Percentiles rank a stretch among this genome's conserved stretches.
Evolutionary conservation across 2,888 invertebrate species (phyloP).

Genomic region (Conchocele bisecta): DNA sequence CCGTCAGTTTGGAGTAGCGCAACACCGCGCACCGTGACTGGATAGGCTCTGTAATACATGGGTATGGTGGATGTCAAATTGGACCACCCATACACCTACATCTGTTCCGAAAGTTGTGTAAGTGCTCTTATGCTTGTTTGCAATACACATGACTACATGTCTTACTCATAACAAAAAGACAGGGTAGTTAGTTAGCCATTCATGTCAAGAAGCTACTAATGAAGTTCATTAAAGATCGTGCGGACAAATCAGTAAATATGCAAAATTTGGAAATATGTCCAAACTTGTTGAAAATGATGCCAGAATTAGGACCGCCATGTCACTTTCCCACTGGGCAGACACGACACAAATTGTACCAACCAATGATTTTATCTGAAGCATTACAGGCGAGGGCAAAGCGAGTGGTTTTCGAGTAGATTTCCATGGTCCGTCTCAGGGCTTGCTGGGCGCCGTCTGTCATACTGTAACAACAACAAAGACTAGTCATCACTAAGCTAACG

Average conservation of each 20-base stretch:
- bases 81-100: no score
- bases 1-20: slow-evolving; percentile 93
- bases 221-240: no score
- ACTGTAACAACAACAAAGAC: slow-evolving; percentile 83
- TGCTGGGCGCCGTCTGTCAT: slow-evolving; percentile 99
- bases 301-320: neutral
- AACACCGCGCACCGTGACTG: slow-evolving; percentile 99
- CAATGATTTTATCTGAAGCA: slow-evolving; percentile 98
- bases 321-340: neutral
- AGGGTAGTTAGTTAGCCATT: no score
- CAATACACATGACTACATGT: no score
- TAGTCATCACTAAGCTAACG: neutral
- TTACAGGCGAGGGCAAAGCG: slow-evolving; percentile 99
- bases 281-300: no score
- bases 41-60: slow-evolving; percentile 92
- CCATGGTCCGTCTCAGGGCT: slow-evolving; percentile 98
- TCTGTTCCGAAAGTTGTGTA: no score
- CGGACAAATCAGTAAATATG: no score
- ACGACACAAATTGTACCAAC: slow-evolving; percentile 68
- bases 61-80: no score
- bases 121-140: no score
- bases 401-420: slow-evolving; percentile 98
- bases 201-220: no score
- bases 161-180: no score
- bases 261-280: no score